These are phyloP conservation scores for Acipenser transmontanus DNA, from an alignment of 2,797 vertebrate genomes.

Conservation along the genomic window DNA sequence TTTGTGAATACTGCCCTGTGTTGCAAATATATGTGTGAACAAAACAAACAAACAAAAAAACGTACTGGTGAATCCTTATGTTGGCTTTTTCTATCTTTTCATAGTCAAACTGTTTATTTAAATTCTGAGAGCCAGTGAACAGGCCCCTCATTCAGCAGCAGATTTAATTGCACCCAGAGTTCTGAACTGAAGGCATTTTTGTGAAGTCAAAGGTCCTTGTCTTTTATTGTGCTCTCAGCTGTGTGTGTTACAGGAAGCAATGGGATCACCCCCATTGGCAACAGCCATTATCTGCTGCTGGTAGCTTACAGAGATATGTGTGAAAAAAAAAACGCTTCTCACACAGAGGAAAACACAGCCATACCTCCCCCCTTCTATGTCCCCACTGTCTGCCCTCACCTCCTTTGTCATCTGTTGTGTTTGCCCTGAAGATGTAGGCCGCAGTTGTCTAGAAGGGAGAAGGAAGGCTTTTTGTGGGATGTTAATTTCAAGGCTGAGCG, in stretches of 20 bases:
- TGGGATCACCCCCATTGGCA: neutral
- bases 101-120: too few species aligned
- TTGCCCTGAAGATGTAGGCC: slow-evolving; percentile 43
- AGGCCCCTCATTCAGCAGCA: neutral
- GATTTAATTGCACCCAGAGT: slow-evolving; percentile 18
- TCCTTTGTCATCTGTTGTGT: slow-evolving; percentile 31
- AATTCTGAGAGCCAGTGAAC: neutral
- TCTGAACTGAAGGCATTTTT: slow-evolving; percentile 14
- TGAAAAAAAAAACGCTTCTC: slow-evolving; percentile 31
- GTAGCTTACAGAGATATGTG: slow-evolving; percentile 8
- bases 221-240: slow-evolving; percentile 14
- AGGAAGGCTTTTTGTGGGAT: slow-evolving; percentile 38
- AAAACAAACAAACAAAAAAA: too few species aligned
- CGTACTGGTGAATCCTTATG: too few species aligned
- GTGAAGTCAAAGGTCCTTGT: neutral
- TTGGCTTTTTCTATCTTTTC: too few species aligned
- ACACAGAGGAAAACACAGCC: slow-evolving; percentile 25
- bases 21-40: too few species aligned
- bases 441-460: slow-evolving; percentile 37
- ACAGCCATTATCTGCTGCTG: slow-evolving; percentile 6
- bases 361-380: slow-evolving; percentile 25
- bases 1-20: too few species aligned
- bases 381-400: slow-evolving; percentile 26
- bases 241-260: slow-evolving; percentile 19
- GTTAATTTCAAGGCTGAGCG: slow-evolving; percentile 62